A percentile compares a stretch with the other conserved stretches of the same genome.
phyloP scores from a whole-genome alignment of 2,797 vertebrate species.

The Manis pentadactyla region DNA sequence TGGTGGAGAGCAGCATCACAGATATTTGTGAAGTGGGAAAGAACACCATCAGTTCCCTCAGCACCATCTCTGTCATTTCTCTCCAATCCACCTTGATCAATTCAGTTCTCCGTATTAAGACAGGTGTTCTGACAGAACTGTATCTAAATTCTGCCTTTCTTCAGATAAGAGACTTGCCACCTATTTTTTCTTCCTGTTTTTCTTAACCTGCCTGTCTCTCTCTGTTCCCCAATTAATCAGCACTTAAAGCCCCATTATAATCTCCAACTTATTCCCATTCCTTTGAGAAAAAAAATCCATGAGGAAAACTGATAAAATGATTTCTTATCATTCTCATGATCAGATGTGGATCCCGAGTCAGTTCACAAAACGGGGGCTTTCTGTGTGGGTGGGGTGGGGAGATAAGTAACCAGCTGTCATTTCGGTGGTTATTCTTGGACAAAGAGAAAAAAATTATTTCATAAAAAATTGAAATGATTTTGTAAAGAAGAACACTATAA shows the following conservation, averaged over 20 bases:
- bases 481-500: neutral
- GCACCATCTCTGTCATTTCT: neutral
- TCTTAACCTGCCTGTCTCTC: neutral
- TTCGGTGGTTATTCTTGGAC: neutral
- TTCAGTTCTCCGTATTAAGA: neutral
- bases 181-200: neutral
- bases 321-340: neutral
- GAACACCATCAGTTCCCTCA: neutral
- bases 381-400: neutral
- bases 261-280: neutral
- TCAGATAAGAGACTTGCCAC: neutral
- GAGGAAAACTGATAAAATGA: neutral
- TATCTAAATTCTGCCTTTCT: neutral
- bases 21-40: neutral
- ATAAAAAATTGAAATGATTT: neutral
- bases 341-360: neutral
- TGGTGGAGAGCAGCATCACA: fast-evolving
- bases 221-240: neutral
- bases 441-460: neutral
- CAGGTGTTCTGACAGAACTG: neutral
- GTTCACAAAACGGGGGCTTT: neutral
- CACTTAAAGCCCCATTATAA: neutral
- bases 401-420: neutral
- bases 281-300: neutral
- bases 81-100: neutral